Evolutionary conservation across 2,888 invertebrate species (phyloP).

Genomic region (Myopa tessellatipennis): DNA sequence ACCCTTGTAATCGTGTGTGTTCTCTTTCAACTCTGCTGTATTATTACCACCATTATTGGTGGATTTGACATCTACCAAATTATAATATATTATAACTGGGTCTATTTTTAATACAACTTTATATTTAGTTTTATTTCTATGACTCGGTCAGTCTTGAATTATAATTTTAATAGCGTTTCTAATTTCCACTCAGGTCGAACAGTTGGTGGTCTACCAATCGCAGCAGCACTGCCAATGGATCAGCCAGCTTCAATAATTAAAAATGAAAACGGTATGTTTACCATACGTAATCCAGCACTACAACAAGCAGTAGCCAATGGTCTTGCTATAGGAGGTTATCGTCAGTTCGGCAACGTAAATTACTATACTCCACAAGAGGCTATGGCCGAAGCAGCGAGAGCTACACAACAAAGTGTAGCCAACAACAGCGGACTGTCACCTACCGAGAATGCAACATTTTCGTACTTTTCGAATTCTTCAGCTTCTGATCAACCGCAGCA

Average conservation of each 20-base stretch:
- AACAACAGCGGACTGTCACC: slow-evolving; percentile 1
- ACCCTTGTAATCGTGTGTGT: no score
- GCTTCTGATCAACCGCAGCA: slow-evolving; percentile 10
- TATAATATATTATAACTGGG: no score
- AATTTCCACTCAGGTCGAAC: slow-evolving; percentile 50
- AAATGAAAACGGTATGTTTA: slow-evolving; percentile 84
- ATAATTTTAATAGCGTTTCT: neutral
- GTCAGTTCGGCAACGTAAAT: slow-evolving; percentile 64
- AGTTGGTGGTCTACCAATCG: slow-evolving; percentile 52
- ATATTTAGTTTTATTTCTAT: no score
- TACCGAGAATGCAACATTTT: slow-evolving; percentile 50
- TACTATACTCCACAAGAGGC: slow-evolving; percentile 65
- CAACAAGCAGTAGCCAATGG: slow-evolving; percentile 67
- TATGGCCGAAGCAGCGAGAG: slow-evolving; percentile 60
- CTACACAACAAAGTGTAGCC: slow-evolving; percentile 53
- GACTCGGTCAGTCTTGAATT: no score
- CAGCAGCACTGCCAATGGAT: slow-evolving; percentile 63
- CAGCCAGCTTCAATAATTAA: slow-evolving; percentile 77
- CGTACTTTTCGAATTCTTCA: slow-evolving; percentile 58
- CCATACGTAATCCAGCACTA: slow-evolving; percentile 78
- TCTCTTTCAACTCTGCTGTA: no score
- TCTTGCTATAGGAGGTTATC: slow-evolving; percentile 61
- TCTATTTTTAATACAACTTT: no score
- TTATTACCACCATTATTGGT: no score
- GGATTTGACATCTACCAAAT: no score